A percentile compares a stretch with the other conserved stretches of the same genome.
These are phyloP conservation scores for Sphenodon punctatus DNA, from an alignment of 2,797 vertebrate species.

Conservation along the genomic window DNA sequence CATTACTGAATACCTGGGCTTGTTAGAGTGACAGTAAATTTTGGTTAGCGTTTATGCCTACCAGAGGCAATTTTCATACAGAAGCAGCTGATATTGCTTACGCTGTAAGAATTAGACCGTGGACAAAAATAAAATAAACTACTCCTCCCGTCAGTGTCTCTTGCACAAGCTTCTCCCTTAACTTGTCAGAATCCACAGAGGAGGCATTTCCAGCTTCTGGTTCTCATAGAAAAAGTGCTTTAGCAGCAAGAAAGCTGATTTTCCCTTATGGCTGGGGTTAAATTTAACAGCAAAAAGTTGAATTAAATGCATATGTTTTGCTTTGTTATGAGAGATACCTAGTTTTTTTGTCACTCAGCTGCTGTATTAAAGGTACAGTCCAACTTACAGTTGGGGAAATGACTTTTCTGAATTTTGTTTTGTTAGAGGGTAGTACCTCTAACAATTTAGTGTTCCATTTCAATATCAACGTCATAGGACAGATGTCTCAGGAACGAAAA, in stretches of 20 bases:
- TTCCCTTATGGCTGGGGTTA: slow-evolving; percentile 54
- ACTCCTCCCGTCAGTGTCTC: slow-evolving; percentile 18
- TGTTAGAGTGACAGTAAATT: slow-evolving; percentile 5
- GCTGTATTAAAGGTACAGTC: slow-evolving; percentile 27
- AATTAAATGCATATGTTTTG: slow-evolving; percentile 30
- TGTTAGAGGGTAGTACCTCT: slow-evolving; percentile 26
- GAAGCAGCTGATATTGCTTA: slow-evolving; percentile 18
- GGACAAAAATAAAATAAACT: slow-evolving; percentile 45
- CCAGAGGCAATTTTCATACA: not conserved
- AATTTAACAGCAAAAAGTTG: slow-evolving; percentile 41
- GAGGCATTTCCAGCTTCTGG: slow-evolving; percentile 15
- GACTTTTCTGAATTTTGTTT: slow-evolving; percentile 37
- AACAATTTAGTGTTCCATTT: not conserved
- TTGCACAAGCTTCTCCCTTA: slow-evolving; percentile 50
- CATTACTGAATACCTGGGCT: slow-evolving; percentile 8
- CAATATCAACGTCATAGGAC: not conserved
- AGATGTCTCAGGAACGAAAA: too few relatives aligned
- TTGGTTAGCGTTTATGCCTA: slow-evolving; percentile 7
- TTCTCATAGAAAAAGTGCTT: slow-evolving; percentile 47
- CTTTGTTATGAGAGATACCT: slow-evolving; percentile 33
- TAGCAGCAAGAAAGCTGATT: slow-evolving; percentile 23
- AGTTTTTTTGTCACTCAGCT: slow-evolving; percentile 50
- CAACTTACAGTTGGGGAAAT: not conserved
- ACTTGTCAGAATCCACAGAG: slow-evolving; percentile 27
- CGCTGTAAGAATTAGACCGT: not conserved